These are phyloP conservation scores for Noctilio leporinus DNA, from an alignment of 2,113 vertebrate genomes.

Conservation along the genomic window DNA sequence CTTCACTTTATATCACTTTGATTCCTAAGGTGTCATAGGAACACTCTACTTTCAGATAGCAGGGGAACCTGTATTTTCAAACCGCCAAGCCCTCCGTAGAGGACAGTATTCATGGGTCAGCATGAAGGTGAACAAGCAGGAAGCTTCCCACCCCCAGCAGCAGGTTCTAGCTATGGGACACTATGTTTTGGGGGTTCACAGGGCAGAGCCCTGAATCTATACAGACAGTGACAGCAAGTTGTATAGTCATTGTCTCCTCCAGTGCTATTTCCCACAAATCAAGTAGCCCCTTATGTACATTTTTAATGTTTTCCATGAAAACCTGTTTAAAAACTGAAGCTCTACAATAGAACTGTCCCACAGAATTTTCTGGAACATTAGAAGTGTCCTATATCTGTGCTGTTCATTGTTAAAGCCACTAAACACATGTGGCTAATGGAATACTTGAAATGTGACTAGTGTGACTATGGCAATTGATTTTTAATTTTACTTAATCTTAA, in stretches of 20 bases:
- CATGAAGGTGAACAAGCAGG: background rate
- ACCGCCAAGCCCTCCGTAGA: background rate
- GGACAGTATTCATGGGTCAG: background rate
- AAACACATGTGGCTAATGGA: background rate
- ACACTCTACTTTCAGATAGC: background rate
- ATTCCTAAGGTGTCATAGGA: background rate
- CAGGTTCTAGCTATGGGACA: background rate
- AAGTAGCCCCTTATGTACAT: background rate
- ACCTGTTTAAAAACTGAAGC: background rate
- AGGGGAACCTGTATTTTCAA: background rate
- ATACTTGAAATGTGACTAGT: background rate
- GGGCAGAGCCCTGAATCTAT: background rate
- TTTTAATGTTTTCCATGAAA: background rate
- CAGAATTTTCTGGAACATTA: background rate
- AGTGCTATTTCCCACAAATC: background rate
- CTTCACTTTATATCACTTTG: background rate
- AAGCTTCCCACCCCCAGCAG: background rate
- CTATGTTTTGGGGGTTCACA: background rate
- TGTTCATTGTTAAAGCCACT: background rate
- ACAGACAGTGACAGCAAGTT: background rate
- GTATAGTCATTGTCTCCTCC: too few relatives aligned
- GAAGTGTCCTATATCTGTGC: background rate
- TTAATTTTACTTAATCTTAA: background rate
- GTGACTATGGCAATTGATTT: background rate
- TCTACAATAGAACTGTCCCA: background rate